Evolutionary conservation across 2,888 invertebrate species (phyloP).

Genomic region (Danaus chrysippus): DNA sequence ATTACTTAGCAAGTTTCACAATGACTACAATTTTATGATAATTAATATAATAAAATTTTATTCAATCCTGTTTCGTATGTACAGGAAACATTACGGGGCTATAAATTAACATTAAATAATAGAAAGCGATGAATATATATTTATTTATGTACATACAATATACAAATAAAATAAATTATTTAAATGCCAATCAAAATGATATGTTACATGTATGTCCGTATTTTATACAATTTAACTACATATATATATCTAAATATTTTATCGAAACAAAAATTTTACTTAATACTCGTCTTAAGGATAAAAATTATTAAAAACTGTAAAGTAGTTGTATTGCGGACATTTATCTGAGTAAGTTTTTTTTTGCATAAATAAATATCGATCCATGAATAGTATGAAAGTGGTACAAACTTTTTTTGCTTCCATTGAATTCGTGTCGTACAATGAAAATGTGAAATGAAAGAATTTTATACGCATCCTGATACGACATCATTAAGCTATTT

Average conservation of each 20-base stretch:
- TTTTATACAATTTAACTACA: no score
- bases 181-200: neutral
- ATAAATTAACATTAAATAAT: no score
- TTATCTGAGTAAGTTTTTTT: slow-evolving; percentile 30
- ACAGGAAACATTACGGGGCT: no score
- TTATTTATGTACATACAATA: neutral
- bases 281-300: no score
- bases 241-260: no score
- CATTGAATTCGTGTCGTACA: slow-evolving; percentile 8
- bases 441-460: neutral
- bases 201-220: no score
- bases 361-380: slow-evolving; percentile 23
- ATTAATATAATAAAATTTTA: no score
- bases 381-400: slow-evolving; percentile 19
- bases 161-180: neutral
- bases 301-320: no score
- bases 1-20: no score
- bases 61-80: no score
- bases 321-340: slow-evolving; percentile 34
- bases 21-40: no score
- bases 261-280: no score
- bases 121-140: neutral
- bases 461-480: neutral
- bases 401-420: slow-evolving; percentile 17
- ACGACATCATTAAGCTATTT: slow-evolving; percentile 12